A percentile compares a stretch with the other conserved stretches of the same genome.
Conservation (phyloP, 2,888 invertebrate genomes). For the Abscondita cerata region DNA sequence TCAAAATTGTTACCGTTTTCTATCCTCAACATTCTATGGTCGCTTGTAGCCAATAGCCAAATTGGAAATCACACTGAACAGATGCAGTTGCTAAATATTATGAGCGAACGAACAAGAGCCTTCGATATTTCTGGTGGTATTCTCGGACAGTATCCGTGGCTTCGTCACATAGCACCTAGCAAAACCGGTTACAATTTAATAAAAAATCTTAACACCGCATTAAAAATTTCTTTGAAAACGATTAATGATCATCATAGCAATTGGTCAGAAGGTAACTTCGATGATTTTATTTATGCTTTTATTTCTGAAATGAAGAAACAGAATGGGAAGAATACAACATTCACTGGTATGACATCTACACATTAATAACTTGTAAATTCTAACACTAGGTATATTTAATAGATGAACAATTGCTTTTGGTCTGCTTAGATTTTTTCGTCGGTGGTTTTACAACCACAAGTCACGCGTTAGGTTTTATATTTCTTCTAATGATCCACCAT, state of each 20-base stretch:
- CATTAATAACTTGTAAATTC: no score
- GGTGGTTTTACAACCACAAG: conserved; percentile 72
- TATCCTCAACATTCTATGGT: conserved; percentile 73
- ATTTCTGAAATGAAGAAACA: conserved; percentile 65
- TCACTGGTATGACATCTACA: conserved; percentile 63
- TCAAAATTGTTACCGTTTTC: conserved; percentile 61
- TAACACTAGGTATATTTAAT: no score
- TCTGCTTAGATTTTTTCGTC: conserved; percentile 72
- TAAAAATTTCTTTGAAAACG: conserved; percentile 63
- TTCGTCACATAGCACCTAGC: conserved; percentile 67
- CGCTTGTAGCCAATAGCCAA: conserved; percentile 61
- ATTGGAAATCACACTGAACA: conserved; percentile 57
- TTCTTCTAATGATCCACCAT: conserved; percentile 66
- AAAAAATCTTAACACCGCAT: conserved; percentile 62
- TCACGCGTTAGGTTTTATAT: conserved; percentile 66
- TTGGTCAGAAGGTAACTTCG: conserved; percentile 58
- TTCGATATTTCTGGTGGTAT: conserved; percentile 57
- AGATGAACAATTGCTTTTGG: conserved; percentile 70
- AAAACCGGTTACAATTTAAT: conserved; percentile 68
- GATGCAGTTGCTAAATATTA: conserved; percentile 58
- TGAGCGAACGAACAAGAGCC: conserved; percentile 61
- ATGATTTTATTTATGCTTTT: conserved; percentile 70
- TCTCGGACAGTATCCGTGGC: conserved; percentile 68
- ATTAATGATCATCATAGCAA: conserved; percentile 64
- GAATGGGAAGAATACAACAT: conserved; percentile 51